These are phyloP conservation scores for Drosophila pallidifrons DNA, from an alignment of 1,140 invertebrate genomes.

Conservation along the genomic window DNA sequence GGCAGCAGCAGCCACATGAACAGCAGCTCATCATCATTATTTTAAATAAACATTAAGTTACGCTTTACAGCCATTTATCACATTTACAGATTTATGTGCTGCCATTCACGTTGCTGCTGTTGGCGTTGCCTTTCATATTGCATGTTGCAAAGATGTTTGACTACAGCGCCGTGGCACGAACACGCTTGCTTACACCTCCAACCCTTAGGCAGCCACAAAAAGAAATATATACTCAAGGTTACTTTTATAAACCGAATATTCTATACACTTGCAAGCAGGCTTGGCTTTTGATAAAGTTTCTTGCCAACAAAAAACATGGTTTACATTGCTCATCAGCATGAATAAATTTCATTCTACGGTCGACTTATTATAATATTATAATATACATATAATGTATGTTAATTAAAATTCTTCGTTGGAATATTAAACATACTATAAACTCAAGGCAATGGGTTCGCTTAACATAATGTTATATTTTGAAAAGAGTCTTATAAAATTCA, in stretches of 20 bases:
- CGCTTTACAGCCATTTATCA: conserved; percentile 80
- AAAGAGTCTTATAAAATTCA: no score
- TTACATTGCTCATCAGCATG: no score
- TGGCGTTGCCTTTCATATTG: conserved; percentile 25
- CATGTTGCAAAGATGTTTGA: conserved; percentile 40
- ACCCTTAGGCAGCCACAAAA: not conserved
- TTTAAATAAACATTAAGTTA: conserved; percentile 79
- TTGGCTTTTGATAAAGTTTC: no score
- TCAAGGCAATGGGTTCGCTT: no score
- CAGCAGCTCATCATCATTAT: conserved; percentile 77
- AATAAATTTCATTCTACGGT: no score
- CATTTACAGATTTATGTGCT: conserved; percentile 76
- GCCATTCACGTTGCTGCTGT: conserved; percentile 51
- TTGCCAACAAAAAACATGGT: no score
- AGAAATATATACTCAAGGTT: no score
- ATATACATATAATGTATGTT: no score
- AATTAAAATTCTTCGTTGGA: no score
- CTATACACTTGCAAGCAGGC: conserved; percentile 3
- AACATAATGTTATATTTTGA: no score
- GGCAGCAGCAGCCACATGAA: conserved; percentile 39
- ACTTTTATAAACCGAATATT: not conserved
- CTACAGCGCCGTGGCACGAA: not conserved
- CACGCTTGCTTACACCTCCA: not conserved
- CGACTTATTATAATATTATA: no score
- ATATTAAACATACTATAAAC: no score